Percentiles rank a stretch among this genome's conserved stretches.
Evolutionary conservation across 2,888 invertebrate species (phyloP).

Genomic region (Conus canariensis): DNA sequence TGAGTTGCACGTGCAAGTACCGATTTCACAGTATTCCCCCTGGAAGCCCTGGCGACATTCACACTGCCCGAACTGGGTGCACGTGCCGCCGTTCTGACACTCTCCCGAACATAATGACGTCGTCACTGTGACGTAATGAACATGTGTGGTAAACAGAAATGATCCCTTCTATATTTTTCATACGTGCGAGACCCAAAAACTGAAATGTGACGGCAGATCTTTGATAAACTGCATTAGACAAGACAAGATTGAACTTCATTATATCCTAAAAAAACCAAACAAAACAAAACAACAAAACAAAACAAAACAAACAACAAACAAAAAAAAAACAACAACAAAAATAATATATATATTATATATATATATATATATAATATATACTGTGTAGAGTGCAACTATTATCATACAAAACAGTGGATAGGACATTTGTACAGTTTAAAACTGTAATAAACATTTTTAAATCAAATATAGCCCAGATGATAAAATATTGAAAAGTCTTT

Average conservation of each 20-base stretch:
- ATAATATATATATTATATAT: no score
- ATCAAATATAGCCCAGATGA: no score
- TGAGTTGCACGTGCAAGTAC: slow-evolving; percentile 52
- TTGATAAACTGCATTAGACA: no score
- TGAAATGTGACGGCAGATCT: no score
- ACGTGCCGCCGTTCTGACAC: slow-evolving; percentile 93
- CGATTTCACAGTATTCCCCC: slow-evolving; percentile 95
- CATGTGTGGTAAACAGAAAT: background rate
- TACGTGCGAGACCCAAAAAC: background rate
- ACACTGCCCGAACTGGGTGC: slow-evolving; percentile 93
- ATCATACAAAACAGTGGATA: no score
- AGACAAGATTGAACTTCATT: background rate
- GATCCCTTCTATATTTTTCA: background rate
- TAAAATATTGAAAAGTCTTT: no score
- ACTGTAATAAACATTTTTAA: no score
- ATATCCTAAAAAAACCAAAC: background rate
- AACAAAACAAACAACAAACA: background rate
- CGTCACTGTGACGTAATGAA: slow-evolving; percentile 47
- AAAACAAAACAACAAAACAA: background rate
- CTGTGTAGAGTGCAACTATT: no score
- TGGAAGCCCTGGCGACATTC: slow-evolving; percentile 90
- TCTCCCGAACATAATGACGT: slow-evolving; percentile 93
- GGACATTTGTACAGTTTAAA: no score
- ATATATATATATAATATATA: no score
- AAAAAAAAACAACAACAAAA: no score